phyloP scores from a whole-genome alignment of 2,113 vertebrate species.

The Numida meleagris region DNA sequence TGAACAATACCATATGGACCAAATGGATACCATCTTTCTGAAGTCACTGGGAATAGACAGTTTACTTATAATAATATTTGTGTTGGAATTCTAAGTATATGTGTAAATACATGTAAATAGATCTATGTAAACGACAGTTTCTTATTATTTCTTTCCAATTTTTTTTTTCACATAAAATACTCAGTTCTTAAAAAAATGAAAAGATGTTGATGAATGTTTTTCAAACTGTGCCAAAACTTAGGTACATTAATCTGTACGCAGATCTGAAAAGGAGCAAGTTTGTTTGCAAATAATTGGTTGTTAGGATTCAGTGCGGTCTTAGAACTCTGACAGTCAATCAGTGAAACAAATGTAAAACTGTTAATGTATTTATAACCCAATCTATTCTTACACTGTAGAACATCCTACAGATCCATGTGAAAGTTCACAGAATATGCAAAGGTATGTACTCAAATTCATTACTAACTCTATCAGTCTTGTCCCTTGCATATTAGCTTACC shows the following conservation, averaged over 20 bases:
- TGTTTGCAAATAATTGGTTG: not conserved
- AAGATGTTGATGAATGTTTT: not conserved
- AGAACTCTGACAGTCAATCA: not conserved
- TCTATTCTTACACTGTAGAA: not conserved
- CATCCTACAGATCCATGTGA: not conserved
- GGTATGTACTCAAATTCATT: not conserved
- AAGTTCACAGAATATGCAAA: not conserved
- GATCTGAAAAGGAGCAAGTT: not conserved
- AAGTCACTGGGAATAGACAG: not conserved
- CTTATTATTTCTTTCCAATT: not conserved
- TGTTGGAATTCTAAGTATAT: not conserved
- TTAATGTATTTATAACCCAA: not conserved
- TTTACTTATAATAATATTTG: not conserved
- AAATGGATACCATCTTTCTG: not conserved
- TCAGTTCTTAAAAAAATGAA: not conserved
- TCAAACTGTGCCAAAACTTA: not conserved
- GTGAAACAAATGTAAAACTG: not conserved
- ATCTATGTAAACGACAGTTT: not conserved
- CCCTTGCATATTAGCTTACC: constrained; percentile 73
- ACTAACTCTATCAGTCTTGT: not conserved
- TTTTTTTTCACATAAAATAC: not conserved
- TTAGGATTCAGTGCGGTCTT: not conserved
- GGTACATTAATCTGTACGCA: not conserved
- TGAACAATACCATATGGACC: not conserved
- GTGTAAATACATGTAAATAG: not conserved